phyloP scores from a whole-genome alignment of 2,888 invertebrate species.

The Athalia cordata region DNA sequence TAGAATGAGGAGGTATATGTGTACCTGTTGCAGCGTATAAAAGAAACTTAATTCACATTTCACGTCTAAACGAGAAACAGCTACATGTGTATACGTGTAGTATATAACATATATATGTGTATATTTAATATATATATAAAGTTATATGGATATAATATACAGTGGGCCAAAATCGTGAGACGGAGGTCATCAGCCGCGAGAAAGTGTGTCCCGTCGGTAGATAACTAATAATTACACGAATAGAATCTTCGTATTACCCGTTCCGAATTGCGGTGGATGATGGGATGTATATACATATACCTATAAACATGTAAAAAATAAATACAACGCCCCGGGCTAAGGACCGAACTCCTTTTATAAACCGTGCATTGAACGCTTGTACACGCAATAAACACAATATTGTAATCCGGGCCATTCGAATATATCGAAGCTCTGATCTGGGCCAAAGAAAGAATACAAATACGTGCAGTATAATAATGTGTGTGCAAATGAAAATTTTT shows the following conservation, averaged over 20 bases:
- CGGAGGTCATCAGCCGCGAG: neutral
- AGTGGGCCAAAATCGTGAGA: too few relatives aligned
- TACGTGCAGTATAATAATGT: neutral
- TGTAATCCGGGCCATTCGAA: constrained; percentile 35
- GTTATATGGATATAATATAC: too few relatives aligned
- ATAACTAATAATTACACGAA: neutral
- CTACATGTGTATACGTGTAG: too few relatives aligned
- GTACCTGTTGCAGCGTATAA: neutral
- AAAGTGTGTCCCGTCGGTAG: constrained; percentile 4
- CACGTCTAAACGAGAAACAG: too few relatives aligned
- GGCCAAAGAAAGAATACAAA: constrained; percentile 25
- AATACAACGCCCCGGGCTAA: constrained; percentile 17
- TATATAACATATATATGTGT: too few relatives aligned
- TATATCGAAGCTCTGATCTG: constrained; percentile 13
- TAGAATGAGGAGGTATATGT: constrained; percentile 2
- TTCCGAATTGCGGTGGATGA: too few relatives aligned
- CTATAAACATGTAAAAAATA: neutral
- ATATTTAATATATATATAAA: too few relatives aligned
- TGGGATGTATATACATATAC: too few relatives aligned
- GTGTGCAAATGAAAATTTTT: constrained; percentile 1
- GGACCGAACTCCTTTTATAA: neutral
- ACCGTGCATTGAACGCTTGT: neutral
- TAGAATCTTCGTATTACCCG: too few relatives aligned
- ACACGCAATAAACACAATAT: neutral
- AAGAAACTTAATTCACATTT: neutral